Evolutionary conservation across 2,888 invertebrate genomes (phyloP), one percentile per base, ranked within the genome.

Genomic region (Myathropa florea): DNA sequence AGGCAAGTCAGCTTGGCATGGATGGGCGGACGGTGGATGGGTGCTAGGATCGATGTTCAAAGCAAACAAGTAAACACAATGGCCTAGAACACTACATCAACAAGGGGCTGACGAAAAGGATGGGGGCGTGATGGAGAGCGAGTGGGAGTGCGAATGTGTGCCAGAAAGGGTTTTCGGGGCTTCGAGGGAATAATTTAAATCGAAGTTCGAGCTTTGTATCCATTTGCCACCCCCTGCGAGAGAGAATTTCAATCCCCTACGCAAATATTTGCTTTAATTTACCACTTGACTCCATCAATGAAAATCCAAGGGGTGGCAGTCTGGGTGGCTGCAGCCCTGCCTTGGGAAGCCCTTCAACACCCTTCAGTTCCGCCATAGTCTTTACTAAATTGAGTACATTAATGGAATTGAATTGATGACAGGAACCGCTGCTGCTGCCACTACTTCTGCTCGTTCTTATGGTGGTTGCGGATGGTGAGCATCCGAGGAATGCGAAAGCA

Each of bases 241-340:
- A 53, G 18, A 30, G 36, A 63, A 21, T 68, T 75, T 64, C 73
- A 63, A 63, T 70, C 67, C 63, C 63, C 57, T 68, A 28, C 39
- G 67, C 80, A 81, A 76, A 83, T 77, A 77, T 82, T 76, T 82
- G 70, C 76, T 82, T 71, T 60, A 76, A 82, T 76, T 82, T 82
- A 68, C 70, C 76, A 82, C 70, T 82, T 82, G 76, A 71, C 82
- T 82, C 71, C 60, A 64, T 67, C 72, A 80, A 65, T 80, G 60
- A 28, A 53, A 67, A 55, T 72, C 65, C 14, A 14, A n/a, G 0
- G 33, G 21, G 18, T 2, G 23, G 46, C 46, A 39, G n/a, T 9
- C 23, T 1, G 55, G 23, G 12, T 4, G 60, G 14, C n/a, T 0
- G 7, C n/a, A 23, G 53, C n/a, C 18, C 30, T 33, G 57, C 21